Evolutionary conservation across 2,113 vertebrate species (phyloP).

Genomic region (Agelaius tricolor): DNA sequence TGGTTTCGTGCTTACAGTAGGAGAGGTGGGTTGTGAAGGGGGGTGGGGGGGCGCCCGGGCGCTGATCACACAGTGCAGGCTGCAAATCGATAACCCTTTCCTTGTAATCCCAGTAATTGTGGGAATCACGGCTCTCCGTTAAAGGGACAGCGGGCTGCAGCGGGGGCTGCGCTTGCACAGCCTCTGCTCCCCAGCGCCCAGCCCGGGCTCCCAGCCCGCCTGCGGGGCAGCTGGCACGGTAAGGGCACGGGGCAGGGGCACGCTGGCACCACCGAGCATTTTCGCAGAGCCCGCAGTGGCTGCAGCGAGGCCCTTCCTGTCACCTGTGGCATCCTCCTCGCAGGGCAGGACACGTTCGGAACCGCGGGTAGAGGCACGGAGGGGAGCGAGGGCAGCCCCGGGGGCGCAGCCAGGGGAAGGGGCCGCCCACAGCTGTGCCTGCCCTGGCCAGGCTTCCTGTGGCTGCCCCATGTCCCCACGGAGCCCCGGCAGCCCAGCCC

Average conservation of each 20-base stretch:
- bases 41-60: neutral
- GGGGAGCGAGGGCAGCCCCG: neutral
- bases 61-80: slow-evolving; percentile 73
- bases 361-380: fast-evolving
- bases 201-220: neutral
- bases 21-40: slow-evolving; percentile 53
- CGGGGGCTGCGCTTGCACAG: neutral
- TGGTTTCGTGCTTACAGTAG: slow-evolving; percentile 69
- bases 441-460: neutral
- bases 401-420: neutral
- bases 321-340: neutral
- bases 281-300: fast-evolving
- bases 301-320: neutral
- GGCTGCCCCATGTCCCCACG: fast-evolving
- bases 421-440: neutral
- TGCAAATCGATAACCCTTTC: slow-evolving; percentile 79
- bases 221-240: neutral
- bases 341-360: fast-evolving
- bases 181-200: neutral
- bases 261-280: fast-evolving
- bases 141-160: slow-evolving; percentile 71
- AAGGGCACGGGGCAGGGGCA: neutral
- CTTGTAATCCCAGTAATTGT: slow-evolving; percentile 81
- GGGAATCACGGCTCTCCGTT: slow-evolving; percentile 77
- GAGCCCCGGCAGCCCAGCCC: neutral